Base-by-base conservation (phyloP, 2,888 invertebrate genomes). In the Galerucella calmariensis region DNA sequence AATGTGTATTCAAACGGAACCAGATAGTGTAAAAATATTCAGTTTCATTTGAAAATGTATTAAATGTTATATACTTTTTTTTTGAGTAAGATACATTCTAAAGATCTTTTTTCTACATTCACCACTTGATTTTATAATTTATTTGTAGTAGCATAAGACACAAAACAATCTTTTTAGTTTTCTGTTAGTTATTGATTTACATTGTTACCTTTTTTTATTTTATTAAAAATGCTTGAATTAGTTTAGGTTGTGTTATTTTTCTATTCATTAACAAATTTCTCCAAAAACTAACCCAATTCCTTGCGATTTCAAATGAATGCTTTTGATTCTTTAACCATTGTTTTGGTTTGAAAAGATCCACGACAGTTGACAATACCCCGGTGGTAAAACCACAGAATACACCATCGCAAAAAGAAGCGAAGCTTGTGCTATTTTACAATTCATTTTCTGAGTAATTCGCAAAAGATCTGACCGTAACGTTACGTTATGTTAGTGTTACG, bases 1-100 rank as follows among this genome's bases (percentile, higher is more conserved):
- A 78, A 73, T 69, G 66, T 80, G 53, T 79, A 75, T 71, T 61
- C 77, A 35, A 84, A 83, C 75, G 84, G 83, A 66, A 70, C 70
- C 27, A 53, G 20, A 10, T 56, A 56, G 20, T 20, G 1, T 56
- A 9, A 56, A 20, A 20, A 16, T 10, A 20, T 56, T n/a, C 2
- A 53, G n/a, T 16, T 41, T 9, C 8, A 41, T 41, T 41, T 41
- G 35, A 41, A 41, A 41, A 8, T 41, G 35, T 41, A 41, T 41
- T 41, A 35, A 35, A 35, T 35, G 35, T 35, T 35, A 35, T 35
- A 4, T 35, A 35, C 35, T 35, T 6, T 4, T 6, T 4, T 41
- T 41, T 41, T 41, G 8, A 41, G 35, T 41, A 41, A 41, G 9
- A 41, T 41, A 41, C 35, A 1, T 41, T 48, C 48, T 51, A 51